phyloP scores from a whole-genome alignment of 2,797 vertebrate species.

The Neomorphus geoffroyi region DNA sequence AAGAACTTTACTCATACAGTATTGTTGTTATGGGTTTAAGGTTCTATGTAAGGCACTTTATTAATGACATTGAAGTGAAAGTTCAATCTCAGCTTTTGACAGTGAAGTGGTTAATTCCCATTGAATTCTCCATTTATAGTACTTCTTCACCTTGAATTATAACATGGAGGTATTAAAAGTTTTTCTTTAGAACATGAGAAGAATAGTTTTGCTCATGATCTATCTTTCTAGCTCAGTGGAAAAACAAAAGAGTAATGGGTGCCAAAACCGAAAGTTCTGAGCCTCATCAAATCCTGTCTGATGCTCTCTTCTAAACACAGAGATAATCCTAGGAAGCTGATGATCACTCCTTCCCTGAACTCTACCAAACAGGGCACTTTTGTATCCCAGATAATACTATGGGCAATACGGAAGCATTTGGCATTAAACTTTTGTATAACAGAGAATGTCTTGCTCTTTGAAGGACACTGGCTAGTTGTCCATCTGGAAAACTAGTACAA shows the following conservation, averaged over 20 bases:
- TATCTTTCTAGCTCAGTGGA: constrained; percentile 35
- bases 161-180: constrained; percentile 10
- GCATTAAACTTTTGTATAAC: constrained; percentile 18
- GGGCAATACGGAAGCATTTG: constrained; percentile 25
- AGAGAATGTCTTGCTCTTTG: background rate
- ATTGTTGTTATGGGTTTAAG: background rate
- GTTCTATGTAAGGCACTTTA: constrained; percentile 13
- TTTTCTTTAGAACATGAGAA: constrained; percentile 44
- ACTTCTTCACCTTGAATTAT: constrained; percentile 46
- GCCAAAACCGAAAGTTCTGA: constrained; percentile 27
- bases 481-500: constrained; percentile 60
- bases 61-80: background rate
- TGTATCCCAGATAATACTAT: background rate
- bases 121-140: constrained; percentile 42
- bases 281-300: constrained; percentile 18
- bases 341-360: constrained; percentile 16
- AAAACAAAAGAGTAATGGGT: constrained; percentile 41
- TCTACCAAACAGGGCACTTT: background rate
- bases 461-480: constrained; percentile 25
- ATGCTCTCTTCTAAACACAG: constrained; percentile 24
- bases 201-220: constrained; percentile 25
- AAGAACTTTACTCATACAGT: background rate
- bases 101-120: constrained; percentile 68
- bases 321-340: constrained; percentile 14
- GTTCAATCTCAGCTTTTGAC: constrained; percentile 46